Evolutionary conservation across 2,888 invertebrate species (phyloP).

Genomic region (Trypoxylon attenuatum): DNA sequence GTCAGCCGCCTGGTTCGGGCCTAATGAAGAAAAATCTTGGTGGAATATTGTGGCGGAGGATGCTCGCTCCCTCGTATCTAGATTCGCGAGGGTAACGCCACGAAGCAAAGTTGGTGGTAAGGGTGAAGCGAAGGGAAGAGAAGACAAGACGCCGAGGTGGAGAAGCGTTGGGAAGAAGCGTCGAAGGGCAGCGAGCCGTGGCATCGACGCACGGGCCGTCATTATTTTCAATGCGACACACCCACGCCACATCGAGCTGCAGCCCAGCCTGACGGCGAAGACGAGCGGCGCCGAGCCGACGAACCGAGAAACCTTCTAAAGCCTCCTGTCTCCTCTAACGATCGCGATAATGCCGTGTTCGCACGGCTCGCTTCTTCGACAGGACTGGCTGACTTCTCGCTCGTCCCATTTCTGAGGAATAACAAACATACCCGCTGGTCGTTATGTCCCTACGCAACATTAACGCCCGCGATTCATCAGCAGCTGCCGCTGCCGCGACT

Average conservation of each 20-base stretch:
- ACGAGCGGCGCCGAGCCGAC: slow-evolving; percentile 46
- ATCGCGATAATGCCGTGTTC: slow-evolving; percentile 50
- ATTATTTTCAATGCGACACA: slow-evolving; percentile 57
- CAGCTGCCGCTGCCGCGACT: slow-evolving; percentile 44
- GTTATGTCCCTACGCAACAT: slow-evolving; percentile 47
- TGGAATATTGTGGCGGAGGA: slow-evolving; percentile 32
- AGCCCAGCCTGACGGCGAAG: slow-evolving; percentile 20
- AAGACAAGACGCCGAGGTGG: too few relatives aligned
- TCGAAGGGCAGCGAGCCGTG: slow-evolving; percentile 32
- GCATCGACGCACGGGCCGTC: slow-evolving; percentile 40
- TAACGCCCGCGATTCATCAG: slow-evolving; percentile 47
- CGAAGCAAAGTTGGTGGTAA: background rate
- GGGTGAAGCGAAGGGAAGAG: too few relatives aligned
- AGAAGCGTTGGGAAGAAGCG: slow-evolving; percentile 11
- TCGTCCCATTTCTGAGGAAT: slow-evolving; percentile 47
- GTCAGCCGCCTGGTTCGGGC: slow-evolving; percentile 18
- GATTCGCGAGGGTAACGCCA: slow-evolving; percentile 44
- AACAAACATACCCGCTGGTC: slow-evolving; percentile 45
- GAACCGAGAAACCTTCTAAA: slow-evolving; percentile 38
- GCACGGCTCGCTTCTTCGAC: too few relatives aligned
- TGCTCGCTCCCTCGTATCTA: slow-evolving; percentile 40
- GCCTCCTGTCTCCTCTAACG: slow-evolving; percentile 50
- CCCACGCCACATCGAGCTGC: too few relatives aligned
- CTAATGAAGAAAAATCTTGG: slow-evolving; percentile 56
- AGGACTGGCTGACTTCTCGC: too few relatives aligned